Evolutionary conservation across 1,140 invertebrate species (phyloP), one percentile per base, ranked within the genome.

Genomic region (Drosophila willistoni): DNA sequence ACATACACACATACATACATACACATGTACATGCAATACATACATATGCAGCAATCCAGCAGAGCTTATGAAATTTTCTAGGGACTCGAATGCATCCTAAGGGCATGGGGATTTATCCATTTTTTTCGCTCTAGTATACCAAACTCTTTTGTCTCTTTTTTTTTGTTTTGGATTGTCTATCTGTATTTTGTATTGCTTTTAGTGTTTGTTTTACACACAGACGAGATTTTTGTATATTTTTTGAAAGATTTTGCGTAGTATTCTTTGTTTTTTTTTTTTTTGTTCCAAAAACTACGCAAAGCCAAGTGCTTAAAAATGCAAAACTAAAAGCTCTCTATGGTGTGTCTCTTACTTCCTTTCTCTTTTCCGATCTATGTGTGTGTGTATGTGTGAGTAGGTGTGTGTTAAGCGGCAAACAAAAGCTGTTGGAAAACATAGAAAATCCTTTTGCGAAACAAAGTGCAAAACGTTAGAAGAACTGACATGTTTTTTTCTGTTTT

Each of bases 361-460:
- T 29, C 62, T 22, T 19, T 64, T 54, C 22, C 25, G 33, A n/a
- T 29, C 29, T 29, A 1, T 29, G 29, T 61, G 56, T 62, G 33
- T 41, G 33, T 57, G 19, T 34, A 36, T 60, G 17, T 47, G 33
- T 39, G 12, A 10, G 34, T 64, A 42, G 55, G 60, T 75, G 73
- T 69, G 62, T 54, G 76, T 63, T 84, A 76, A 84, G 81, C 76
- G 82, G 82, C 74, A 86, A 84, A 85, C 82, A 85, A 86, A 86
- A 81, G 82, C 82, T 79, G 75, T 69, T 79, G 66, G 70, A 87
- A 87, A 87, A 87, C 84, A 86, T 79, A 77, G 83, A 82, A 87
- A 87, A 87, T 87, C 83, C 83, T 79, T 87, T 87, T 87, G 83
- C 75, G 63, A 77, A 87, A 87, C 79, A 86, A 87, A 81, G 78